Conservation (phyloP, 2,113 vertebrate species). For the Antigone vipio region DNA sequence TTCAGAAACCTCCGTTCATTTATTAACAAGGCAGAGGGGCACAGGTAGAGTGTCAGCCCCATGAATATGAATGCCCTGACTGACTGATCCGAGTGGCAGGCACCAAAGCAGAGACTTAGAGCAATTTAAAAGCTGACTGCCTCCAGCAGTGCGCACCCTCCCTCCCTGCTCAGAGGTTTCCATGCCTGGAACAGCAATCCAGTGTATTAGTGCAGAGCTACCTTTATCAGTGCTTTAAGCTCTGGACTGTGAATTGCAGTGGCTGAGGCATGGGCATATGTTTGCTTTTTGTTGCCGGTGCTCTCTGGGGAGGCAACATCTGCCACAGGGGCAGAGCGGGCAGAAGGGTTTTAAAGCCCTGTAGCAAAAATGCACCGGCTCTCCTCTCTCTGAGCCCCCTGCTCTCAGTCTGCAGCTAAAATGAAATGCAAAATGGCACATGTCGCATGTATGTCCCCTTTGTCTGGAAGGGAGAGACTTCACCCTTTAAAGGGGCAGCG, state of each 20-base stretch:
- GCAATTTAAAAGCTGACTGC: background rate
- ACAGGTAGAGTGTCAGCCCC: constrained; percentile 8
- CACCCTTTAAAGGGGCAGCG: constrained; percentile 29
- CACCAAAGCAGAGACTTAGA: background rate
- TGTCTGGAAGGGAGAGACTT: constrained; percentile 16
- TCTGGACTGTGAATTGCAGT: background rate
- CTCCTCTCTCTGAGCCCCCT: background rate
- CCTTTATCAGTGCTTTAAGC: background rate
- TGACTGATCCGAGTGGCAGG: background rate
- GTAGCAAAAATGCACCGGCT: background rate
- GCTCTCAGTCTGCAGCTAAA: background rate
- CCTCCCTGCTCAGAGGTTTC: background rate
- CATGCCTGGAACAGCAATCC: background rate
- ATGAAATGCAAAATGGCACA: constrained; percentile 18
- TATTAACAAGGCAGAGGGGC: constrained; percentile 21
- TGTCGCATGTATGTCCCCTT: background rate
- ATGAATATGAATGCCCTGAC: background rate
- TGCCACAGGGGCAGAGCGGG: background rate
- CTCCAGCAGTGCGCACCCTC: background rate
- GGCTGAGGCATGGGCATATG: background rate
- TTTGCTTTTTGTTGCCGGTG: background rate
- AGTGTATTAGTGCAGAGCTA: background rate
- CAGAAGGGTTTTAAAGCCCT: background rate
- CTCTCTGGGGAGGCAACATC: background rate
- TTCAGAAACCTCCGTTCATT: background rate